Evolutionary conservation across 2,888 invertebrate genomes (phyloP).

Genomic region (Acleris literana): DNA sequence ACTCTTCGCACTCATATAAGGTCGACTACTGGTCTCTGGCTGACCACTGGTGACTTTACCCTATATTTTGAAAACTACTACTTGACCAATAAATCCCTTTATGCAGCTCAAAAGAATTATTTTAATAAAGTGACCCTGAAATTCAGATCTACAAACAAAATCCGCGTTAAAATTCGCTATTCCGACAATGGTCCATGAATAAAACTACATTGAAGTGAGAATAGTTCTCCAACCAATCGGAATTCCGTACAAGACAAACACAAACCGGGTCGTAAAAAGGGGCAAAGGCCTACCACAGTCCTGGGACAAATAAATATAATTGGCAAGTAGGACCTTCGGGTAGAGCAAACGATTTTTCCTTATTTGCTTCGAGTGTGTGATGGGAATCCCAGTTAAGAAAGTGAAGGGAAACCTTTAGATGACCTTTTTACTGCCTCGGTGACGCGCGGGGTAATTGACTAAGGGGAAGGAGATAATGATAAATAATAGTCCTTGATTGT

Average conservation of each 20-base stretch:
- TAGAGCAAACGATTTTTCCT: constrained; percentile 35
- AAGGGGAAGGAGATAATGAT: constrained; percentile 4
- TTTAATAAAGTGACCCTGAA: no score
- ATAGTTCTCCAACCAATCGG: constrained; percentile 22
- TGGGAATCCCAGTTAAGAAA: constrained; percentile 32
- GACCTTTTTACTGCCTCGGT: constrained; percentile 33
- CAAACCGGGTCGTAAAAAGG: constrained; percentile 50
- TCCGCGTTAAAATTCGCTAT: no score
- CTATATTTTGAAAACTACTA: no score
- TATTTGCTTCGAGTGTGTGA: constrained; percentile 34
- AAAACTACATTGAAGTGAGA: constrained; percentile 2
- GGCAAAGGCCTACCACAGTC: constrained; percentile 47
- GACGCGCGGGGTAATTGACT: constrained; percentile 15
- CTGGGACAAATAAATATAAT: constrained; percentile 60
- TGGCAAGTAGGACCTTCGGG: constrained; percentile 43
- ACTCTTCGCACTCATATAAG: no score
- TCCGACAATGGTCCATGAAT: neutral
- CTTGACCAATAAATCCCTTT: no score
- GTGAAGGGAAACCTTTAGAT: constrained; percentile 20
- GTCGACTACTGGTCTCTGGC: no score
- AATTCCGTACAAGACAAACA: constrained; percentile 49
- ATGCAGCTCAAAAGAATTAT: no score
- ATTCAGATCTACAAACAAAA: no score
- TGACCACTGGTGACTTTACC: no score
- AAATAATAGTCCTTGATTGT: no score